phyloP scores from a whole-genome alignment of 92 coral and sea anemone species.

The Phenganax subtilis region DNA sequence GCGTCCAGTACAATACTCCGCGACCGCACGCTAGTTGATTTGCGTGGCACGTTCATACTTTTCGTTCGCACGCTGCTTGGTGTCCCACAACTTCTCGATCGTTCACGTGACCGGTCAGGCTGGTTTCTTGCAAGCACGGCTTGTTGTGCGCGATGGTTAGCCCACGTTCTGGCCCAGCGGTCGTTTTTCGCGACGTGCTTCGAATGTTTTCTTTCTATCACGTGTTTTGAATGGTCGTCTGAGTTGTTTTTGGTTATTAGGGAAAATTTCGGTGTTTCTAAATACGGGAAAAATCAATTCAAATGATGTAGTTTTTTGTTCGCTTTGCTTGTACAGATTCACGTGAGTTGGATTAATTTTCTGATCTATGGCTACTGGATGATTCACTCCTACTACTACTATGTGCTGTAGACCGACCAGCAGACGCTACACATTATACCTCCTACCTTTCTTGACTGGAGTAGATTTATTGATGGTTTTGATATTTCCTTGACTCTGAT shows the following conservation, averaged over 20 bases:
- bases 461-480: background rate
- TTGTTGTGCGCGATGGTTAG: slow-evolving; percentile 67
- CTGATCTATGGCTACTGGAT: too few species aligned
- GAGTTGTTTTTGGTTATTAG: background rate
- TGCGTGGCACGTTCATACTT: background rate
- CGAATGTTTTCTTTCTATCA: slow-evolving; percentile 1
- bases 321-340: too few species aligned
- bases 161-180: slow-evolving; percentile 87
- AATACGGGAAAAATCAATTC: background rate
- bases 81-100: slow-evolving; percentile 34
- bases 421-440: background rate
- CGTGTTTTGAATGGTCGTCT: background rate
- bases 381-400: too few species aligned
- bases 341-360: too few species aligned
- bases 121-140: slow-evolving; percentile 51
- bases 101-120: background rate
- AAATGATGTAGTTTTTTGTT: too few species aligned
- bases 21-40: slow-evolving; percentile 1
- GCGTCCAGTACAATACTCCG: slow-evolving; percentile 54
- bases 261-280: background rate
- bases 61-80: background rate
- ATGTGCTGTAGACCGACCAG: too few species aligned
- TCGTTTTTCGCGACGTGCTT: background rate
- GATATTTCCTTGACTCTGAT: background rate
- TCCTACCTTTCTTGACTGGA: background rate